These are phyloP conservation scores for Paramormyrops hopkinsi DNA, from an alignment of 2,797 vertebrate genomes.

Conservation along the genomic window DNA sequence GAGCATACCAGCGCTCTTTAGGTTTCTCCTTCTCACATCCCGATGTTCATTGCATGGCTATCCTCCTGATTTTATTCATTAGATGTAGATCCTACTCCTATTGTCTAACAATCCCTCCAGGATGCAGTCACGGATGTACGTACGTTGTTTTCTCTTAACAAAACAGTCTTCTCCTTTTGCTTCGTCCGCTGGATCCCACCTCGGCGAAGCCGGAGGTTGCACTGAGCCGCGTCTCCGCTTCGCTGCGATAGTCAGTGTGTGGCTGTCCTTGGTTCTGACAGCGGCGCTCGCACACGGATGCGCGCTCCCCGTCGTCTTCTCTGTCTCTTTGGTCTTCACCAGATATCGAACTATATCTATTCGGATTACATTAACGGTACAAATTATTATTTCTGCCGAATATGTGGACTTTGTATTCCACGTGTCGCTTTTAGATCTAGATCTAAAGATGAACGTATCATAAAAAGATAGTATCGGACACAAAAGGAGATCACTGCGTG, in stretches of 20 bases:
- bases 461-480: neutral
- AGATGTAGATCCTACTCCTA: neutral
- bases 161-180: slow-evolving; percentile 22
- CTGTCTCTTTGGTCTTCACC: slow-evolving; percentile 43
- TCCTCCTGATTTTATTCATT: neutral
- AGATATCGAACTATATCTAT: slow-evolving; percentile 13
- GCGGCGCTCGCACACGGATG: slow-evolving; percentile 60
- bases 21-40: slow-evolving; percentile 11
- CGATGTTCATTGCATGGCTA: slow-evolving; percentile 24
- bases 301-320: slow-evolving; percentile 44
- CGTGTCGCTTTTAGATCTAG: neutral
- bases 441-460: neutral
- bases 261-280: slow-evolving; percentile 72
- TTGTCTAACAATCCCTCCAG: neutral
- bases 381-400: neutral
- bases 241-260: slow-evolving; percentile 39
- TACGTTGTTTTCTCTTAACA: neutral
- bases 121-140: neutral
- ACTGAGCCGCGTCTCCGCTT: slow-evolving; percentile 33
- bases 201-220: slow-evolving; percentile 28
- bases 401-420: neutral
- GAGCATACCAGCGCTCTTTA: slow-evolving; percentile 22
- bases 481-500: slow-evolving; percentile 9
- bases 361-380: neutral
- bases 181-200: slow-evolving; percentile 28